Base-by-base conservation (phyloP, 2,797 vertebrate genomes). In the Neopelma chrysocephalum region DNA sequence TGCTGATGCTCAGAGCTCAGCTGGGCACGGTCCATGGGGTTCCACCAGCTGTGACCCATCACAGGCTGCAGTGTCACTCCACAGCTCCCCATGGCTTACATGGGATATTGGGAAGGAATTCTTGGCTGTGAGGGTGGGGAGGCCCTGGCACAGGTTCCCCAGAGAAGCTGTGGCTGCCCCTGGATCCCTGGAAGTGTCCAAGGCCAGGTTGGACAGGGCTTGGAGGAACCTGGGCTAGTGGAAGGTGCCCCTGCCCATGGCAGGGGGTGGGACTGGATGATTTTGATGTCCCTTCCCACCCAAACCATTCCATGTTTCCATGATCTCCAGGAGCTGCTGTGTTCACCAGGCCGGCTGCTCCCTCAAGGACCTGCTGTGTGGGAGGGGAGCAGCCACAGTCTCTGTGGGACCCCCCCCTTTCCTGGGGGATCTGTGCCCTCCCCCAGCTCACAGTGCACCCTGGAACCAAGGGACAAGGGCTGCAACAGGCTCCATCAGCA, bases 71-170 rank as follows among this genome's bases (percentile, higher is more conserved):
- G 64, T 3, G 4, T 5, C 75, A 26, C 29, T 13, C 12, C 7
- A 3, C 34, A 58, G 45, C 54, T 51, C 38, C 36, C 38, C 19
- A 15, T 13, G 45, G 9, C 14, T 42, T 1, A 32, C 36, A 27
- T n/a, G 43, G 72, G 65, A 64, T 20, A 9, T 0, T 36, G 43
- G 58, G 58, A 16, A 43, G 50, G 0, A 64, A 36, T 56, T 4
- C 2, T 7, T 26, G 9, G 3, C 42, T 48, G 17, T 0, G 21
- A 87, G 34, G 42, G 17, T 14, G 25, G 25, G 0, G 1, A 42
- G n/a, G 29, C 2, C 54, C 47, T 86, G 72, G 54, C 54, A 69
- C 54, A 58, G 51, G 26, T 2, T 58, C 9, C 31, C 21, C 62
- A 47, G 65, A 17, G 34, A 0, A 70, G 56, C 25, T 40, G 40